Evolutionary conservation across 2,113 vertebrate species (phyloP), one percentile per base, ranked within the genome.

Genomic region (Toxotes chatareus): DNA sequence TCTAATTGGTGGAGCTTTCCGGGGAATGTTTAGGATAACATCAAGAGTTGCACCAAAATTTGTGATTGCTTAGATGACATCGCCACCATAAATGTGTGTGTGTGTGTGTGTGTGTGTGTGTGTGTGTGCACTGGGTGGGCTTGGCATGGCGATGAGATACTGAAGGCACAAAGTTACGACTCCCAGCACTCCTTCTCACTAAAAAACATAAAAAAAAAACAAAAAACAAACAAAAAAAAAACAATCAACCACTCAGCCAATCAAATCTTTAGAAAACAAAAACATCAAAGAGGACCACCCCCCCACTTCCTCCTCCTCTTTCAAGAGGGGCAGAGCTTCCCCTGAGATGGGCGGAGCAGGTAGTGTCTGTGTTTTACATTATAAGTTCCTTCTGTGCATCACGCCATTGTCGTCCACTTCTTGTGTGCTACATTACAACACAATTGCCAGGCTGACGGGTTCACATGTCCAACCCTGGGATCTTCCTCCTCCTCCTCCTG

Each of bases 111-210:
- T 21, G 23, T 51, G 27, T 17, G 14, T 60, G 46, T 79, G 79
- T 82, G 89, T 89, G 83, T 92, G 80, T 83, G 71, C 80, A 90
- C 46, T 51, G 61, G 69, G 76, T 40, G 79, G 51, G 77, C 32
- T 62, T 64, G 83, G 67, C 91, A 87, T 89, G 87, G 89, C 87
- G 91, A 93, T 94, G 93, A 90, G 89, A 88, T 88, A 90, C 88
- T 81, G 84, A 92, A 93, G 92, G 91, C 92, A 93, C 91, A 91
- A 86, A 92, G 90, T 92, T 89, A 82, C 61, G 31, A 88, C 87
- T 86, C 66, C 78, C 87, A 83, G 84, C 90, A 73, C 73, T 89
- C 69, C 61, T 40, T 88, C 84, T 89, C 83, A 73, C 80, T 64
- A 77, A 84, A 87, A 86, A 82, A 74, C 6, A 62, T 27, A 64